These are phyloP conservation scores for Gymnothorax javanicus DNA, from an alignment of 2,797 vertebrate species.

Conservation along the genomic window DNA sequence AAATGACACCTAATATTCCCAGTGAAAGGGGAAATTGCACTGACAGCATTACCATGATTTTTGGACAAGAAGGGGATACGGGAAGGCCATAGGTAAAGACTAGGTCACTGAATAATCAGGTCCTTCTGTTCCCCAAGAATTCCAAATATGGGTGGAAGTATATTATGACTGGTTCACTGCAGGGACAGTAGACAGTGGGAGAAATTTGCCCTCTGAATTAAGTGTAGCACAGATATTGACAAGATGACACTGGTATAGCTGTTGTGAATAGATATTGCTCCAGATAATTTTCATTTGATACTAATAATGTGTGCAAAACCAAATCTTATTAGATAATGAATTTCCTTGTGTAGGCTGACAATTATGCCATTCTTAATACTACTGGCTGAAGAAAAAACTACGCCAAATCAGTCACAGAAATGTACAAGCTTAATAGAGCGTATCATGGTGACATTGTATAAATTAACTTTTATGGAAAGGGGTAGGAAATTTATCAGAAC, in stretches of 20 bases:
- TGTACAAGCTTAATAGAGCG: background rate
- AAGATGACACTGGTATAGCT: background rate
- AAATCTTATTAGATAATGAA: background rate
- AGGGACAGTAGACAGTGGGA: background rate
- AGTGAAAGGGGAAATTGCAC: background rate
- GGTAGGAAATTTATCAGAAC: background rate
- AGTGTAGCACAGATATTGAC: background rate
- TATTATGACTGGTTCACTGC: background rate
- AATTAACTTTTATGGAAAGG: background rate
- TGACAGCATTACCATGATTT: constrained; percentile 3
- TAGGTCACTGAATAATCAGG: background rate
- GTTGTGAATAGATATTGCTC: background rate
- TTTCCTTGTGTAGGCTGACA: background rate
- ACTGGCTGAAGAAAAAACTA: background rate
- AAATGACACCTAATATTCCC: background rate
- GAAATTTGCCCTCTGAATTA: background rate
- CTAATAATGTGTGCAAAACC: background rate
- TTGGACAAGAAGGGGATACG: background rate
- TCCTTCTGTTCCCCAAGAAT: background rate
- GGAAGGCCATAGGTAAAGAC: background rate
- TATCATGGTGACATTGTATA: background rate
- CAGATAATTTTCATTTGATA: background rate
- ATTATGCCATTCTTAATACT: background rate
- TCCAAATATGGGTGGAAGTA: background rate
- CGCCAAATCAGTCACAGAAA: no score